Base-by-base conservation (phyloP, 1,140 invertebrate genomes). In the Orussus abietinus region DNA sequence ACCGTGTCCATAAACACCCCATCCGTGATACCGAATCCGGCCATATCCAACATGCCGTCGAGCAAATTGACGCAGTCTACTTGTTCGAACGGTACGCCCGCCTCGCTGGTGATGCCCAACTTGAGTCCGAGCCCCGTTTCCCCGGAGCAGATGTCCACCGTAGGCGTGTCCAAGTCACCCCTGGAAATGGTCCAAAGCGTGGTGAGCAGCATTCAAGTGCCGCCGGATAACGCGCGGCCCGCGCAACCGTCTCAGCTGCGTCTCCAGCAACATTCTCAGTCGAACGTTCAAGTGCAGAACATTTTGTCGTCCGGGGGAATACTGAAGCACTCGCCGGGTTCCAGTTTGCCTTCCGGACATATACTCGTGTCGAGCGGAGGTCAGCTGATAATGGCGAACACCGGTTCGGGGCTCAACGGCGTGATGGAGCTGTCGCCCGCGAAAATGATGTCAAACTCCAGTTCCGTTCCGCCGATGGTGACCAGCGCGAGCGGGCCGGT, bases 161-260 rank as follows among this genome's bases (percentile, higher is more conserved):
- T n/a, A n/a, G n/a, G n/a, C 10, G 63, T 80, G 31, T 77, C 82
- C 4, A 86, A 86, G 60, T 84, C 85, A 19, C 85, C 85, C 2
- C 56, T 87, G 13, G 85, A 88, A 71, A 86, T 86, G 83, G 84
- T 86, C 1, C 85, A 88, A 59, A 87, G 81, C 63, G 83, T 87
- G 11, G 85, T 88, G 13, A 86, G 84, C 47, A 86, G 80, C 60
- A 81, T 85, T 51, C 83, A 85, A 64, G 73, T 83, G 38, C 79
- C 80, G 41, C 74, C 77, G 42, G 63, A 53, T 35, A 59, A 57
- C 18, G 54, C 59, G 15, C 56, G 59, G n/a, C 46, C 49, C 4
- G 45, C 60, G 13, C 63, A 62, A 17, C 45, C 54, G 7, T 54
- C 57, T 42, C 53, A 53, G 14, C 46, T 51, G 5, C 50, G 52